Evolutionary conservation across 2,888 invertebrate species (phyloP).

Genomic region (Oxycera nigricornis): DNA sequence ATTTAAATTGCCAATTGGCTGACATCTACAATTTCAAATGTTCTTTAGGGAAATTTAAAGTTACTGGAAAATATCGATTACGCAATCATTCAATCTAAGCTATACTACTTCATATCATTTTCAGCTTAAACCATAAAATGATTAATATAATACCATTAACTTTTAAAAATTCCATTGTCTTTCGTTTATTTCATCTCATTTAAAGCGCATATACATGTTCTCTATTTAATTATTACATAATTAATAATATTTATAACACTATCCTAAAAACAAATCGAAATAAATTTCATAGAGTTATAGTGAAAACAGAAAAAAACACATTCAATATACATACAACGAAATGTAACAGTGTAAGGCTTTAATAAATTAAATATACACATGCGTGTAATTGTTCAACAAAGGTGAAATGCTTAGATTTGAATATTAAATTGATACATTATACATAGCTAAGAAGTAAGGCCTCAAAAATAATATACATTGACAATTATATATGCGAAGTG

Average conservation of each 20-base stretch:
- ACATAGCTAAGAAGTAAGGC: constrained; percentile 39
- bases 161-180: constrained; percentile 36
- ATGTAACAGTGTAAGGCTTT: constrained; percentile 5
- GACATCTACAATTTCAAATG: too few species aligned
- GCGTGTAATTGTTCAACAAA: too few species aligned
- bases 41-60: too few species aligned
- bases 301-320: background rate
- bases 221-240: constrained; percentile 34
- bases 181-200: constrained; percentile 32
- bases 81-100: too few species aligned
- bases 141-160: too few species aligned
- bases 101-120: too few species aligned
- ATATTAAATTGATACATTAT: constrained; percentile 15
- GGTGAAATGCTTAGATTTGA: too few species aligned
- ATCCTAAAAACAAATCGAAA: constrained; percentile 16
- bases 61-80: too few species aligned
- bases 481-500: background rate
- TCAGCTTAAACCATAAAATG: too few species aligned
- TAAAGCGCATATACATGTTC: constrained; percentile 39
- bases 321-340: constrained; percentile 19
- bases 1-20: too few species aligned
- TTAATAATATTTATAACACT: constrained; percentile 30
- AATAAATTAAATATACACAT: too few species aligned
- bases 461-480: constrained; percentile 29
- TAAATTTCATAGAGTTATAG: background rate